These are phyloP conservation scores for Chamaetylas fuelleborni DNA, from an alignment of 2,113 vertebrate species.

Conservation along the genomic window DNA sequence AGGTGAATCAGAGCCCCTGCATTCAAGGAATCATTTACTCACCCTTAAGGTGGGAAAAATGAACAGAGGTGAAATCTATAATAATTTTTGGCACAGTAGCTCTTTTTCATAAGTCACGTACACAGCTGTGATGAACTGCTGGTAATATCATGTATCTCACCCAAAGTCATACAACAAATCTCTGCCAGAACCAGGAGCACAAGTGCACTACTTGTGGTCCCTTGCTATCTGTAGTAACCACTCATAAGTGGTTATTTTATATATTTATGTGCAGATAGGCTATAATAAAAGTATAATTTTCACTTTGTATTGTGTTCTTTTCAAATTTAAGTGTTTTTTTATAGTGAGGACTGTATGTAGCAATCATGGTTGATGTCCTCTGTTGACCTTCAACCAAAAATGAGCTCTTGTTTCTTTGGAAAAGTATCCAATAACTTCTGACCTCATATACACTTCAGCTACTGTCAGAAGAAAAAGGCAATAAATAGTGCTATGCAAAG, in stretches of 20 bases:
- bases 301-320: background rate
- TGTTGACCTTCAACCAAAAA: background rate
- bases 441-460: background rate
- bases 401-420: background rate
- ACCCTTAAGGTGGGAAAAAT: slow-evolving; percentile 9
- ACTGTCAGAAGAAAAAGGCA: slow-evolving; percentile 23
- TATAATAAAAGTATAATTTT: background rate
- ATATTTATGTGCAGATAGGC: background rate
- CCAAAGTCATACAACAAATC: slow-evolving; percentile 2
- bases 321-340: background rate
- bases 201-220: fast-evolving
- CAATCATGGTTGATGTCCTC: background rate
- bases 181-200: background rate
- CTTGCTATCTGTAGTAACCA: background rate
- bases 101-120: slow-evolving; percentile 3
- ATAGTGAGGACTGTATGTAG: background rate
- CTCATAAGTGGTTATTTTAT: background rate
- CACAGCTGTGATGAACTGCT: slow-evolving; percentile 9
- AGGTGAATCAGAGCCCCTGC: background rate
- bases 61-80: slow-evolving; percentile 13
- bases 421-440: background rate
- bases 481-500: background rate
- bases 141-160: background rate
- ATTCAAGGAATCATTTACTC: slow-evolving; percentile 1
- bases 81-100: background rate